Percentiles rank a stretch among this genome's conserved stretches.
These are phyloP conservation scores for Silvanus unidentatus DNA, from an alignment of 2,888 invertebrate genomes.

Conservation along the genomic window DNA sequence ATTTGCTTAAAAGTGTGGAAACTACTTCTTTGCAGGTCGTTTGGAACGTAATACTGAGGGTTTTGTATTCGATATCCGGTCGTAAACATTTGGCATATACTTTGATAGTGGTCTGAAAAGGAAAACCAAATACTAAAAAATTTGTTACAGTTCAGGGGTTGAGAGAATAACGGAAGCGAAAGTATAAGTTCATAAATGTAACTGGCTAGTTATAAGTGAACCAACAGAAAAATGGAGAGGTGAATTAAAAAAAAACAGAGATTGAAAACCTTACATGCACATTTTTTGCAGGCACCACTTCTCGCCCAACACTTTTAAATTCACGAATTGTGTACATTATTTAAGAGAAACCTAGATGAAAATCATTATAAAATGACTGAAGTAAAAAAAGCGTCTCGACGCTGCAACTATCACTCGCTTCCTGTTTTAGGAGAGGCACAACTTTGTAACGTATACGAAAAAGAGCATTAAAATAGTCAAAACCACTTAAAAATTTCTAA, in stretches of 20 bases:
- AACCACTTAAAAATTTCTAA: constrained; percentile 7
- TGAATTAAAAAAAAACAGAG: too few species aligned
- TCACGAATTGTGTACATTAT: not conserved
- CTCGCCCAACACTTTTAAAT: constrained; percentile 5
- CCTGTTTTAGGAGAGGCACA: constrained; percentile 20
- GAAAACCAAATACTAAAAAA: too few species aligned
- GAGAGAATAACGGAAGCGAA: constrained; percentile 55
- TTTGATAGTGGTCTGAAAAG: constrained; percentile 80
- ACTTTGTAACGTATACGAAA: constrained; percentile 16
- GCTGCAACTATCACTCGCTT: constrained; percentile 22
- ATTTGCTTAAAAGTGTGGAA: constrained; percentile 72
- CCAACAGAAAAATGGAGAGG: too few species aligned
- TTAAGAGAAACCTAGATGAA: not conserved
- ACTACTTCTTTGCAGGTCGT: constrained; percentile 86
- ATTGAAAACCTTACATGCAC: constrained; percentile 29
- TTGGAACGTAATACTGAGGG: constrained; percentile 81
- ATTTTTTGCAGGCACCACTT: constrained; percentile 31
- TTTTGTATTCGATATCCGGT: constrained; percentile 94
- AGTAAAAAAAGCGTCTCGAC: constrained; percentile 23
- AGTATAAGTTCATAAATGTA: too few species aligned
- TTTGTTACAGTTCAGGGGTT: too few species aligned
- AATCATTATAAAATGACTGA: not conserved
- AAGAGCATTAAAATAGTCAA: constrained; percentile 12
- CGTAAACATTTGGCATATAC: constrained; percentile 85
- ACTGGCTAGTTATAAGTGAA: too few species aligned